Conservation (phyloP, 2,797 vertebrate genomes). For the Chelmon rostratus region DNA sequence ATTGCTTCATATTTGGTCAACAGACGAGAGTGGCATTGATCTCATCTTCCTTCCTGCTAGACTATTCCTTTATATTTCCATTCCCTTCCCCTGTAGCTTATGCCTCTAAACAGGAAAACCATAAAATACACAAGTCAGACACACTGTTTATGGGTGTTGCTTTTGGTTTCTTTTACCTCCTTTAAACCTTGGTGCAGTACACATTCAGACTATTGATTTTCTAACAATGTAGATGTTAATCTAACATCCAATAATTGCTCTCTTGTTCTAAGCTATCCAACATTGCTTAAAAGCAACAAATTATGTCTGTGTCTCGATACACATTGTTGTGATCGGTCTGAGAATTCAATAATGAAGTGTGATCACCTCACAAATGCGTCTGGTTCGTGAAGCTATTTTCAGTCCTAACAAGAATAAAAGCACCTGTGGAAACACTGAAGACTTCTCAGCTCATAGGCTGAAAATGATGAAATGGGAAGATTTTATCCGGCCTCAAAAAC, state of each 20-base stretch:
- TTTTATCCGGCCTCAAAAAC: conserved; percentile 64
- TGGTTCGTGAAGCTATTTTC: conserved; percentile 22
- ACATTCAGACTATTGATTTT: no score
- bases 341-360: background rate
- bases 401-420: conserved; percentile 8
- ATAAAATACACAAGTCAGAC: no score
- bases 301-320: background rate
- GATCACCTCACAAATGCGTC: conserved; percentile 14
- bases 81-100: no score
- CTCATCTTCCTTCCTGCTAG: background rate
- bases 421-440: background rate
- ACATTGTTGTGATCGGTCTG: background rate
- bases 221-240: no score
- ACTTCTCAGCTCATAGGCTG: conserved; percentile 18
- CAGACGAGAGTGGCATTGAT: background rate
- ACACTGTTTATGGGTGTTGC: background rate
- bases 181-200: background rate
- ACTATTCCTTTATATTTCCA: background rate
- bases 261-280: background rate
- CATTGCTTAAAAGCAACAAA: background rate
- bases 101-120: background rate
- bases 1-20: background rate
- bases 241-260: background rate
- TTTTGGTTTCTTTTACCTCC: background rate
- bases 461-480: conserved; percentile 54